Base-by-base conservation (phyloP, 1,140 invertebrate genomes). In the Neodiprion virginianus region DNA sequence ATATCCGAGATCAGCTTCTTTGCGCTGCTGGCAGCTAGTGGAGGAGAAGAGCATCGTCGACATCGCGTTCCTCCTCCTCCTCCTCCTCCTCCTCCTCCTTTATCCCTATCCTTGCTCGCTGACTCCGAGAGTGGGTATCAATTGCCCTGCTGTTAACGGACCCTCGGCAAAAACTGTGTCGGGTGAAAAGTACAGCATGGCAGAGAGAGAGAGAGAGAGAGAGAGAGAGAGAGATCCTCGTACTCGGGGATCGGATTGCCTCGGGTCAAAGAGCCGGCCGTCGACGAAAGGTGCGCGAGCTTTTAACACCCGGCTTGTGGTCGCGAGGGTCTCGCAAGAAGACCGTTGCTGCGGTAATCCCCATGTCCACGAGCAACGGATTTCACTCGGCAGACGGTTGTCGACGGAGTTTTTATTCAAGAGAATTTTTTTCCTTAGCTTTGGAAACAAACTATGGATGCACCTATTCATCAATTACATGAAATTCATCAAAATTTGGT, bases 1-100 rank as follows among this genome's bases (percentile, higher is more conserved):
- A 75, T 81, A 83, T 83, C 81, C 69, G 76, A 11, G 67, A 68
- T 50, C 72, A 53, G 67, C 5, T 40, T 40, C 28, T 40, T 40
- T 40, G 28, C 28, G 28, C 28, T 40, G 28, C 2, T 5, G 78
- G 76, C 71, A 75, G 77, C 75, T 73, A 67, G 28, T 3, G 28
- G 28, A 40, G 28, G 5, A 40, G 28, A 40, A 5, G 2, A 40
- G 1, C 28, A 5, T 40, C 28, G 28, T 3, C 28, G 5, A 3
- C 28, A 5, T 5, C 2, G 1, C 5, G 5, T 5, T 40, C 28
- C 28, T 40, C 28, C 28, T 40, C 28, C 28, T 40, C 28, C 28
- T 40, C 28, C 28, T 40, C 28, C 1, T 28, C 28, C 28, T 40
- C 53, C n/a, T 61, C 53, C 53, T 61, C 53, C 4, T 61, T 4